phyloP scores from a whole-genome alignment of 92 coral and sea anemone species.

The Epizoanthus scotinus region DNA sequence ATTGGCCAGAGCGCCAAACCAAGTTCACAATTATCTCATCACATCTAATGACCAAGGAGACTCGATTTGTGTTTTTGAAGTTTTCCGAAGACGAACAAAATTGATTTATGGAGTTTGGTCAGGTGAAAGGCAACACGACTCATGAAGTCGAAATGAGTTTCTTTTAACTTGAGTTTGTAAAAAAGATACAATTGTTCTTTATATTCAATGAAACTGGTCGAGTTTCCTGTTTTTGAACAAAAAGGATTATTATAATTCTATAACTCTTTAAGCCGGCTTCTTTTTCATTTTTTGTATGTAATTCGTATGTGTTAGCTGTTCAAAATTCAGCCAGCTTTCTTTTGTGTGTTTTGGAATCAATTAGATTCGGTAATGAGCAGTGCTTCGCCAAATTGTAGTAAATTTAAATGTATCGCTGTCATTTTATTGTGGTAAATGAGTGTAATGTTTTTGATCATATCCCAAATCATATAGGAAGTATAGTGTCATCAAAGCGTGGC shows the following conservation, averaged over 20 bases:
- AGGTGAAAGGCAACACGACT: constrained; percentile 1
- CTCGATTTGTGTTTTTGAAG: constrained; percentile 54
- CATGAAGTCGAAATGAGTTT: not conserved
- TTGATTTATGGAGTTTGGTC: constrained; percentile 21
- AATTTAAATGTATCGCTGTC: constrained; percentile 76
- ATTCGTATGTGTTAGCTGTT: constrained; percentile 10
- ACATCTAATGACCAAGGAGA: constrained; percentile 66
- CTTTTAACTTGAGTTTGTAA: constrained; percentile 8
- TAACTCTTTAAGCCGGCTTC: not conserved
- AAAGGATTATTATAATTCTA: not conserved
- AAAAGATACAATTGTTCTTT: not conserved
- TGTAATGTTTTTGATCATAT: constrained; percentile 51
- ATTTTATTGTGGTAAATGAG: constrained; percentile 72
- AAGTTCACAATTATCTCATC: constrained; percentile 68
- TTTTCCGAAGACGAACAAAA: constrained; percentile 30
- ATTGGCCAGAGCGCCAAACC: constrained; percentile 64
- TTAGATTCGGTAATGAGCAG: constrained; percentile 75
- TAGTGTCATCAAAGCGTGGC: not conserved
- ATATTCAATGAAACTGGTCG: not conserved
- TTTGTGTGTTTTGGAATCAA: constrained; percentile 74
- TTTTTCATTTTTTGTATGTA: not conserved
- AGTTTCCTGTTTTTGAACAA: constrained; percentile 8
- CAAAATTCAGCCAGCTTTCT: constrained; percentile 41
- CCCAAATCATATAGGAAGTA: constrained; percentile 24
- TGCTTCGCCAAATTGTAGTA: constrained; percentile 68